Evolutionary conservation across 2,113 vertebrate genomes (phyloP).

Genomic region (Cololabis saira): DNA sequence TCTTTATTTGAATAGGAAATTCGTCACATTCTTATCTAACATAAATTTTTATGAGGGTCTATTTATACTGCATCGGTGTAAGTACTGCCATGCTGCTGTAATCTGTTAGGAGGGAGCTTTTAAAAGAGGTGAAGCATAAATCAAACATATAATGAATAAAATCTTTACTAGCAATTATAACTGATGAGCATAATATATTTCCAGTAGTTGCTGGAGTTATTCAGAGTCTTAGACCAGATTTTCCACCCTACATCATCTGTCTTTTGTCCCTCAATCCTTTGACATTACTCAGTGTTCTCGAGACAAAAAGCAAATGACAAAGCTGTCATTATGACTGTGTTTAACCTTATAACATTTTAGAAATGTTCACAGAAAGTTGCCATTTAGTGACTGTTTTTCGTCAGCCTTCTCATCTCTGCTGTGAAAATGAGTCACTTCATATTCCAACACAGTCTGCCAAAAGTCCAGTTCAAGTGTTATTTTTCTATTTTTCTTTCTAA

Average conservation of each 20-base stretch:
- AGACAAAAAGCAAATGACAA: slow-evolving; percentile 50
- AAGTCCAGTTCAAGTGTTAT: not conserved
- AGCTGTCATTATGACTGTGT: slow-evolving; percentile 35
- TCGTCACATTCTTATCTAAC: slow-evolving; percentile 38
- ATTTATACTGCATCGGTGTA: slow-evolving; percentile 31
- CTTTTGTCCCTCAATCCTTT: slow-evolving; percentile 40
- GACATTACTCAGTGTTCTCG: slow-evolving; percentile 45
- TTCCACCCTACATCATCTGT: slow-evolving; percentile 44
- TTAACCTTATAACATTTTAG: slow-evolving; percentile 41
- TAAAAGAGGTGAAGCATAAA: slow-evolving; percentile 37
- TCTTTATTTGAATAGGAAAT: slow-evolving; percentile 34
- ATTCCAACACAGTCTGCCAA: not conserved
- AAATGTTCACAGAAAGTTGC: slow-evolving; percentile 26
- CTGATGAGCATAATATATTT: slow-evolving; percentile 50
- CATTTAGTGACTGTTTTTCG: slow-evolving; percentile 34
- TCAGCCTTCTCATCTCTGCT: slow-evolving; percentile 32
- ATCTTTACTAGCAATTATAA: slow-evolving; percentile 45
- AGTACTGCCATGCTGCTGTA: slow-evolving; percentile 35
- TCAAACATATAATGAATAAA: slow-evolving; percentile 52
- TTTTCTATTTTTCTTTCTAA: not conserved
- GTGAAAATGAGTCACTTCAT: slow-evolving; percentile 15
- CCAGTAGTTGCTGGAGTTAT: slow-evolving; percentile 36
- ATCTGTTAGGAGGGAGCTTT: slow-evolving; percentile 31
- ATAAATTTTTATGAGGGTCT: slow-evolving; percentile 51
- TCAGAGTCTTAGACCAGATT: slow-evolving; percentile 39